Evolutionary conservation across 2,113 vertebrate genomes (phyloP), one percentile per base, ranked within the genome.

Genomic region (Chitala chitala): DNA sequence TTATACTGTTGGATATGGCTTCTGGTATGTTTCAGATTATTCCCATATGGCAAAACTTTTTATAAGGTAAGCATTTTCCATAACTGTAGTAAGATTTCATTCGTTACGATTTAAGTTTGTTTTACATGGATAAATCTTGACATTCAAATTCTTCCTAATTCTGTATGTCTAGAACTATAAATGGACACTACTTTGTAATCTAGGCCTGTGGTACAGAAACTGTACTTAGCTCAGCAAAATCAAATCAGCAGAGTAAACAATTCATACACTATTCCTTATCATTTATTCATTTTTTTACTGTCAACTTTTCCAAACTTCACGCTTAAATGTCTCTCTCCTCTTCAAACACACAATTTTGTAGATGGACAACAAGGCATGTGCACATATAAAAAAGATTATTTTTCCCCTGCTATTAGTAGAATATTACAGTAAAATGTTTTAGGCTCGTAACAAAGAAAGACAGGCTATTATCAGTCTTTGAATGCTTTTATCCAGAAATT

Each of bases 191-290:
- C n/a, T 51, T 26, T 53, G 22, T 53, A 17, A 70, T 33, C 5
- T 48, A 58, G 24, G n/a, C n/a, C n/a, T n/a, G 26, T 69, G n/a
- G 33, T 9, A 1, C 22, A n/a, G n/a, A 50, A 15, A 63, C 9
- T 17, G 36, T 42, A 36, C 17, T 36, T 12, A 33, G 59, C 33
- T 63, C 33, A 63, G 38, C 38, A 63, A 63, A 70, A 33, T 51
- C 68, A 70, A 29, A 56, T 31, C 17, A 22, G 33, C 7, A 56
- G 0, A 26, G 70, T 56, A 15, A 55, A 36, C 24, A 10, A 51
- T 26, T 69, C 64, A 68, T 68, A 46, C 46, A 68, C 46, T 68
- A 68, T 68, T 58, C 53, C 54, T 44, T 15, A 38, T 46, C 40
- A 61, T 46, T 8, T 61, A 38, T 9, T 24, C 24, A 38, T 63